Conservation (phyloP, 2,113 vertebrate genomes). For the Blennius ocellaris region DNA sequence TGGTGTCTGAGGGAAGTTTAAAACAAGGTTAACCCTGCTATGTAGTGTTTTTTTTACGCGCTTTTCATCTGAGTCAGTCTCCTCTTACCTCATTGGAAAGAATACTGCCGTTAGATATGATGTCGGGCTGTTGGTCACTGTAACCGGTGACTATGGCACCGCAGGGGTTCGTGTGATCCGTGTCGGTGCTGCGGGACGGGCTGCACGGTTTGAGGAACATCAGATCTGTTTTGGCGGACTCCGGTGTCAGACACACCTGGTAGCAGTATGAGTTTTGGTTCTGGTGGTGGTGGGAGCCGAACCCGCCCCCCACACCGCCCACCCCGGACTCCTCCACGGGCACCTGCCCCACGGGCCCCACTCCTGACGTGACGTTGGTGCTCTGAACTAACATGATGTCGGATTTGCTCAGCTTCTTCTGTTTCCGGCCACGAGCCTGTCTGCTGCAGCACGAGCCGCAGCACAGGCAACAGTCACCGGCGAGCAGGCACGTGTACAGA, state of each 20-base stretch:
- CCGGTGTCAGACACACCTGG: constrained; percentile 98
- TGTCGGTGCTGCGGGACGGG: constrained; percentile 90
- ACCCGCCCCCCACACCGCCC: constrained; percentile 83
- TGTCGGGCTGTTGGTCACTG: constrained; percentile 96
- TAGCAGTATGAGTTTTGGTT: constrained; percentile 98
- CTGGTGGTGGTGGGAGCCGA: constrained; percentile 93
- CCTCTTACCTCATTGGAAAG: constrained; percentile 94
- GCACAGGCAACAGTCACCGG: constrained; percentile 92
- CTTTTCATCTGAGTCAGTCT: constrained; percentile 4
- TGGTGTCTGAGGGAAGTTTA: constrained; percentile 1
- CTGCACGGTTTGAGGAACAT: constrained; percentile 99
- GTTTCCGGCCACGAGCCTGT: constrained; percentile 85
- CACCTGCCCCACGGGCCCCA: constrained; percentile 86
- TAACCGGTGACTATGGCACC: constrained; percentile 95
- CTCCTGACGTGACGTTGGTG: constrained; percentile 84
- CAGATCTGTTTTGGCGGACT: constrained; percentile 97
- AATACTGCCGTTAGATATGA: constrained; percentile 98
- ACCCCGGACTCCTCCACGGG: constrained; percentile 90
- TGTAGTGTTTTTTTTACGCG: background rate
- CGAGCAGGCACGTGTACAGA: constrained; percentile 92
- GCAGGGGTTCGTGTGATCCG: constrained; percentile 93
- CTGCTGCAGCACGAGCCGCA: constrained; percentile 92
- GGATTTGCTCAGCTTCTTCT: constrained; percentile 98
- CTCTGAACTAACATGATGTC: constrained; percentile 99
- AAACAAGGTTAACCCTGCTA: constrained; percentile 14